Conservation (phyloP, 2,113 vertebrate species). For the Bombycilla garrulus region DNA sequence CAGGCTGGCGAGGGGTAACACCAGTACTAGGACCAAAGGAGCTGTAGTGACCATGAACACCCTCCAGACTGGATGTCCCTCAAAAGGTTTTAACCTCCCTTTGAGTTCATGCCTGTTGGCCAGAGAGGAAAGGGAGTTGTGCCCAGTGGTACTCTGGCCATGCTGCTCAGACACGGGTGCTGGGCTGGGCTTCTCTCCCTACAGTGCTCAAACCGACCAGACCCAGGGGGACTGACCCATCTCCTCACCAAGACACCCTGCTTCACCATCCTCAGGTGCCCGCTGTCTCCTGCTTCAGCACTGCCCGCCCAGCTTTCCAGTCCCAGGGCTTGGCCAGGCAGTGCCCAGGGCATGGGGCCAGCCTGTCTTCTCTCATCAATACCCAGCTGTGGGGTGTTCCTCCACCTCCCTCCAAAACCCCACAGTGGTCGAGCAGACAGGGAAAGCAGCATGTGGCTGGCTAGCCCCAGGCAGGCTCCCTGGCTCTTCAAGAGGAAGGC, state of each 20-base stretch:
- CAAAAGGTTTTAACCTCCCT: background rate
- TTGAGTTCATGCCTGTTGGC: background rate
- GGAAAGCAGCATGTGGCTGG: background rate
- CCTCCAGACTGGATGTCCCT: background rate
- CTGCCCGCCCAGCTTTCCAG: background rate
- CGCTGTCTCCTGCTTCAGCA: background rate
- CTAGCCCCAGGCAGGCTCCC: conserved; percentile 50
- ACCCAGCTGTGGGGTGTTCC: background rate
- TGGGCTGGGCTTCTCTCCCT: background rate
- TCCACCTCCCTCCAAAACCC: background rate
- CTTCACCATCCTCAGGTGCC: background rate
- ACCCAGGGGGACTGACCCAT: background rate
- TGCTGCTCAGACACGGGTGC: background rate
- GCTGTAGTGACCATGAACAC: background rate
- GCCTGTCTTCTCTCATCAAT: background rate
- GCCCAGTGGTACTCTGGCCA: background rate
- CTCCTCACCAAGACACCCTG: background rate
- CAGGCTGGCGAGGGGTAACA: background rate
- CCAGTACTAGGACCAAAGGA: background rate
- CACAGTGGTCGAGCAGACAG: background rate
- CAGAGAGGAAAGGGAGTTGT: background rate
- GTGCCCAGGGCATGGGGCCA: background rate
- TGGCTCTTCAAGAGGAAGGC: conserved; percentile 36
- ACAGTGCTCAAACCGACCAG: background rate
- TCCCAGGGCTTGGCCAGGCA: rapidly evolving